These are phyloP conservation scores for Craseonycteris thonglongyai DNA, from an alignment of 2,113 vertebrate species.

Conservation along the genomic window DNA sequence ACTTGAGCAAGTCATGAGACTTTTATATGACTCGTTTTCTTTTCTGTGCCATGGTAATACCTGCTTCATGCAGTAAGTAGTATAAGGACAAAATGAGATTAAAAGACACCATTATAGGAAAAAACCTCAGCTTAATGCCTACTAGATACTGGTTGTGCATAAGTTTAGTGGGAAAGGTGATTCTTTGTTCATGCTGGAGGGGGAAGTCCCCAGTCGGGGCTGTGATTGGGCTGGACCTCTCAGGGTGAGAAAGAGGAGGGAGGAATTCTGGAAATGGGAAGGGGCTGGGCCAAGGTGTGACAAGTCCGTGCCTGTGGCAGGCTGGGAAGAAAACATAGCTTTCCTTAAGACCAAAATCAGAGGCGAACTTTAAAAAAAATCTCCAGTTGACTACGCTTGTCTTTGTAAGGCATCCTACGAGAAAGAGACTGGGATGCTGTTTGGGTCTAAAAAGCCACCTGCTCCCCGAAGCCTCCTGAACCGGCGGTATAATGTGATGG, in stretches of 20 bases:
- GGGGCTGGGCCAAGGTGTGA: not conserved
- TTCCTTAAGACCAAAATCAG: not conserved
- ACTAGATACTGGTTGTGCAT: not conserved
- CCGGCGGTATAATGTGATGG: not conserved
- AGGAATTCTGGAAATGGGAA: not conserved
- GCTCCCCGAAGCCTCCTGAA: not conserved
- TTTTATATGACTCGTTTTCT: not conserved
- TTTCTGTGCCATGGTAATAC: not conserved
- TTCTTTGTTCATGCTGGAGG: not conserved
- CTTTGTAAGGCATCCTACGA: not conserved
- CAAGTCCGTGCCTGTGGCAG: not conserved
- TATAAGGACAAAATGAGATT: not conserved
- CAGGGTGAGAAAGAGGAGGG: not conserved
- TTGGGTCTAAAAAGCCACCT: not conserved
- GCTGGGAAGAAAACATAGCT: fast-evolving
- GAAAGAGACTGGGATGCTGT: not conserved
- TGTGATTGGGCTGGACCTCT: not conserved
- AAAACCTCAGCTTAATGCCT: not conserved
- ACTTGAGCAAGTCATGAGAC: not conserved
- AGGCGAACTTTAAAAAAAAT: not conserved
- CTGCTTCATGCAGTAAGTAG: not conserved
- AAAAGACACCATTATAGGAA: not conserved
- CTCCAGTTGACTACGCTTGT: not conserved
- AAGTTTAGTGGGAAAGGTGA: not conserved
- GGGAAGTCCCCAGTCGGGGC: not conserved